A percentile compares a stretch with the other conserved stretches of the same genome.
Evolutionary conservation across 2,113 vertebrate species (phyloP).

Genomic region (Lichenostomus cassidix): DNA sequence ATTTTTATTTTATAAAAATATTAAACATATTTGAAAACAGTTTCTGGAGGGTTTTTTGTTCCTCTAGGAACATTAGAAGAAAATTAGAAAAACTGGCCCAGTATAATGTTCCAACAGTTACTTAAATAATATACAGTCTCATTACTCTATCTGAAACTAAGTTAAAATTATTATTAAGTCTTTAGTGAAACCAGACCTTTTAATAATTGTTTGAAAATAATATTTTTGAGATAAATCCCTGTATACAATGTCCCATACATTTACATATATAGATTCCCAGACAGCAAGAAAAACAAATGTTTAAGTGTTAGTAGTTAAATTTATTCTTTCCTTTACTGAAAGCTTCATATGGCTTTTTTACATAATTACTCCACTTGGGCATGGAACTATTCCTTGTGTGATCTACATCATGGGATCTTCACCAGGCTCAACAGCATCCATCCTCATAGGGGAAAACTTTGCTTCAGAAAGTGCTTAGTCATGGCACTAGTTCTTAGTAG

Average conservation of each 20-base stretch:
- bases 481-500: background rate
- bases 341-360: background rate
- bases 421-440: background rate
- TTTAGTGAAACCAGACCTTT: background rate
- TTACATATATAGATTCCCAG: background rate
- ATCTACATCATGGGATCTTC: background rate
- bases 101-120: background rate
- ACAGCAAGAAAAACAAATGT: background rate
- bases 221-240: background rate
- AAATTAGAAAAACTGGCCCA: background rate
- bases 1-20: background rate
- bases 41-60: background rate
- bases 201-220: background rate
- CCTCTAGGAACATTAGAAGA: background rate
- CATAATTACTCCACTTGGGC: background rate
- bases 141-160: background rate
- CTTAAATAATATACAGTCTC: background rate
- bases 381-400: fast-evolving
- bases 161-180: background rate
- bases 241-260: background rate
- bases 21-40: background rate
- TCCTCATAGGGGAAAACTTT: background rate
- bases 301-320: background rate
- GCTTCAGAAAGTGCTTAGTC: background rate
- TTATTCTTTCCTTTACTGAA: background rate